Conservation (phyloP, 2,888 invertebrate species). For the Sepiola atlantica region DNA sequence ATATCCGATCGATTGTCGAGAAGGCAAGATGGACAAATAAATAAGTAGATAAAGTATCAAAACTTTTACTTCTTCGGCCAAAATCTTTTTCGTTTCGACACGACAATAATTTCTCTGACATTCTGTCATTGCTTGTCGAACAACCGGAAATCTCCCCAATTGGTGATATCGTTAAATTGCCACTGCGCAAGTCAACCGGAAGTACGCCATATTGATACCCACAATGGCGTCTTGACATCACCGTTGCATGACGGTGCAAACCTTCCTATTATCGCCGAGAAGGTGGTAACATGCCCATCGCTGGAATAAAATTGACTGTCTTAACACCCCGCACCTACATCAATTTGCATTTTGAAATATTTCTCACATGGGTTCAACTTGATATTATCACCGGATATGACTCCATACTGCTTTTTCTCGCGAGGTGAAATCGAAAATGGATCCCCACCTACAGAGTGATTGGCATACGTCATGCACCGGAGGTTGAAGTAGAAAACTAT, state of each 20-base stretch:
- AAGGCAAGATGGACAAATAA: background rate
- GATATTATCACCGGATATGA: background rate
- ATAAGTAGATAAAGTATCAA: background rate
- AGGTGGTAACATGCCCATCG: background rate
- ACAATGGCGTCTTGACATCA: background rate
- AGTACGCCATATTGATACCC: background rate
- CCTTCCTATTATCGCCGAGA: background rate
- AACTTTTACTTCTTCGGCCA: background rate
- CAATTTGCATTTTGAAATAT: background rate
- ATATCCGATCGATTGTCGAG: background rate
- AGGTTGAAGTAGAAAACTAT: background rate
- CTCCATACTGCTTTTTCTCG: background rate
- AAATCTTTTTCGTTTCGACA: background rate
- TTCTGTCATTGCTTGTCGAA: background rate
- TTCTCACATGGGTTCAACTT: background rate
- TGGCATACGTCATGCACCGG: background rate
- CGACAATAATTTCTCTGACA: background rate
- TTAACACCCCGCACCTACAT: background rate
- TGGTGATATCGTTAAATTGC: constrained; percentile 4
- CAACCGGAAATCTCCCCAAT: background rate
- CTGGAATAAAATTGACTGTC: background rate
- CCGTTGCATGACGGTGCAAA: background rate
- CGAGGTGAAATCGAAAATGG: background rate
- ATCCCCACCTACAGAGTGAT: background rate
- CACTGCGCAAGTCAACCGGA: background rate